Evolutionary conservation across 2,888 invertebrate genomes (phyloP).

Genomic region (Dryadula phaetusa): DNA sequence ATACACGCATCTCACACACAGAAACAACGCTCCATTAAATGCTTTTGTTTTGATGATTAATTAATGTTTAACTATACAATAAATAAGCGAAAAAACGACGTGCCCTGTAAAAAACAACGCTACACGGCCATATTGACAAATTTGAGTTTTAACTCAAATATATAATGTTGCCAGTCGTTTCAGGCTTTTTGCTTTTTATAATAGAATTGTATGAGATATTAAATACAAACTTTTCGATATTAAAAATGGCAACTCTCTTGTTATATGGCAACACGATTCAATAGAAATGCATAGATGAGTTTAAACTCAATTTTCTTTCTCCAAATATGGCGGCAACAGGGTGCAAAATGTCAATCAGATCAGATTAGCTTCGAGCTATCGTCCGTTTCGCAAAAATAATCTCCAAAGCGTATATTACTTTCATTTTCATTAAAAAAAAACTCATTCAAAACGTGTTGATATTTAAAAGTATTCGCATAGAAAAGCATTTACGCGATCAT

Average conservation of each 20-base stretch:
- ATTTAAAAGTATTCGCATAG: slow-evolving; percentile 46
- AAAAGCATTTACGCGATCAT: slow-evolving; percentile 46
- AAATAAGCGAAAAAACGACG: slow-evolving; percentile 42
- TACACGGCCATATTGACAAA: slow-evolving; percentile 12
- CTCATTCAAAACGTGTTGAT: background rate
- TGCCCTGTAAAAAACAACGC: slow-evolving; percentile 25
- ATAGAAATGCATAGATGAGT: slow-evolving; percentile 18
- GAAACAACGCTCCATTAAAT: slow-evolving; percentile 59
- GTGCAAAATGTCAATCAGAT: slow-evolving; percentile 32
- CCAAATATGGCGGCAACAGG: slow-evolving; percentile 23
- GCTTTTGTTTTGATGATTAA: slow-evolving; percentile 52
- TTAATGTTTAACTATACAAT: slow-evolving; percentile 46
- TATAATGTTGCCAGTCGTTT: background rate
- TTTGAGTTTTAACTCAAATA: background rate
- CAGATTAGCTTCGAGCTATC: slow-evolving; percentile 19
- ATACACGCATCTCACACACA: slow-evolving; percentile 56
- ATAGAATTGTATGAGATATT: background rate
- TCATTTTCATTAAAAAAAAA: slow-evolving; percentile 2
- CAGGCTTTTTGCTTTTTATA: background rate
- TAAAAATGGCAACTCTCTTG: slow-evolving; percentile 7
- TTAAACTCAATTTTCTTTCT: slow-evolving; percentile 5
- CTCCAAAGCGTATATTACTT: slow-evolving; percentile 15
- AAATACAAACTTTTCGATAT: background rate
- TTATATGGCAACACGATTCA: slow-evolving; percentile 19
- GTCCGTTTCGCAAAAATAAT: slow-evolving; percentile 24